Conservation (phyloP, 2,888 invertebrate genomes). For the Xestoiulus laeticollis region DNA sequence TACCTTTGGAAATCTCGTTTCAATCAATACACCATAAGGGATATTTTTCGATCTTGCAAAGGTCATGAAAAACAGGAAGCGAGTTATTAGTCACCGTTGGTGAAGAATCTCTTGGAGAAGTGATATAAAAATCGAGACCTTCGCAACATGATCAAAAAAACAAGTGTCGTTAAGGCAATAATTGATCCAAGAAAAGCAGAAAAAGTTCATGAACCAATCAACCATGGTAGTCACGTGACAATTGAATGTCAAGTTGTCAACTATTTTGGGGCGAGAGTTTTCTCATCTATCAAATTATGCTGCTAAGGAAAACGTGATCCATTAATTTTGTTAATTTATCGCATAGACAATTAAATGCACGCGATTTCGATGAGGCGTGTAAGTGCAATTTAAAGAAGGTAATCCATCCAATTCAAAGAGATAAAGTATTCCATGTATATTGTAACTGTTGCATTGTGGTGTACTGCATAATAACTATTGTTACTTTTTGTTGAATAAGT, state of each 20-base stretch:
- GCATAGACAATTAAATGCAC: too few species aligned
- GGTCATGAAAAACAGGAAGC: neutral
- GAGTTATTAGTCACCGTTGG: neutral
- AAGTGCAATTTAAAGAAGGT: neutral
- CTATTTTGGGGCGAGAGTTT: neutral
- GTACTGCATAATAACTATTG: neutral
- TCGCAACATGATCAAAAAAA: neutral
- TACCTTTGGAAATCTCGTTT: too few species aligned
- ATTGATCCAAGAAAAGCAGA: neutral
- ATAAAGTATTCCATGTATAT: too few species aligned
- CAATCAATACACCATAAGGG: too few species aligned
- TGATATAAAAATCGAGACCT: neutral
- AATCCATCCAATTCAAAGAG: neutral
- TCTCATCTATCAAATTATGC: neutral
- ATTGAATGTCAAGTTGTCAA: neutral
- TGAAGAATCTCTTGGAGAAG: too few species aligned
- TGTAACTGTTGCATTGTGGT: neutral
- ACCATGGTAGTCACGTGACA: too few species aligned
- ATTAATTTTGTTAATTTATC: neutral
- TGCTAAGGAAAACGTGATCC: neutral
- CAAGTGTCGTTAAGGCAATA: neutral
- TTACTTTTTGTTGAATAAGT: slow-evolving; percentile 15
- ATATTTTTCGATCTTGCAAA: neutral
- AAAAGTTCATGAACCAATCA: neutral
- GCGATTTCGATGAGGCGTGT: neutral